A percentile compares a stretch with the other conserved stretches of the same genome.
Evolutionary conservation across 1,140 invertebrate genomes (phyloP).

Genomic region (Coelopa frigida): DNA sequence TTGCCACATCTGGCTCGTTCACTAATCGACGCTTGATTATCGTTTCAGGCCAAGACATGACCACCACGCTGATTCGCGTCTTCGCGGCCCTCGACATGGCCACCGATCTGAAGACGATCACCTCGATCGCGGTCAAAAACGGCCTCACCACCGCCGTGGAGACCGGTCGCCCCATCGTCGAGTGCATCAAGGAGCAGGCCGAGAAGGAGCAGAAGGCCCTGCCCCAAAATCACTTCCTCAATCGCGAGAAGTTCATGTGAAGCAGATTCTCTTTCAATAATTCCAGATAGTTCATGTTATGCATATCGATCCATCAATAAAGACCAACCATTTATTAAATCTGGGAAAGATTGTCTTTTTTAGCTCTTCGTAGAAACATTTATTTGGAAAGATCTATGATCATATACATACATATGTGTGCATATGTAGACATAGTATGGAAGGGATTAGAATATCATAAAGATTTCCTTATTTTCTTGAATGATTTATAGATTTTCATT

Average conservation of each 20-base stretch:
- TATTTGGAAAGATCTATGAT: too few species aligned
- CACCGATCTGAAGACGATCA: slow-evolving; percentile 54
- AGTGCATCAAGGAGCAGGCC: slow-evolving; percentile 49
- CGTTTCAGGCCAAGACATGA: slow-evolving; percentile 51
- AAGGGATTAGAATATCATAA: too few species aligned
- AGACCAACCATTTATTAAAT: too few species aligned
- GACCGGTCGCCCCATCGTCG: slow-evolving; percentile 47
- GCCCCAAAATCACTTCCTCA: slow-evolving; percentile 49
- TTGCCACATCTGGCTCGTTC: neutral
- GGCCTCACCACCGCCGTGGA: slow-evolving; percentile 51
- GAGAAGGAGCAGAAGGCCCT: slow-evolving; percentile 36
- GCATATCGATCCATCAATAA: too few species aligned
- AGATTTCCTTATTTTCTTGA: too few species aligned
- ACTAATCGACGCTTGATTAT: slow-evolving; percentile 12
- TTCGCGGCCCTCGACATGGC: slow-evolving; percentile 58
- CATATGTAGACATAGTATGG: too few species aligned
- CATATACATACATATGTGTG: too few species aligned
- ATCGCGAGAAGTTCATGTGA: slow-evolving; percentile 43
- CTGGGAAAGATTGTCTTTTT: too few species aligned
- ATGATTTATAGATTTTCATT: too few species aligned
- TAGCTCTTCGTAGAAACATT: too few species aligned
- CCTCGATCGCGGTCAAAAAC: slow-evolving; percentile 52
- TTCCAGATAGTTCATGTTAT: too few species aligned
- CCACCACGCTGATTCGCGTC: slow-evolving; percentile 58
- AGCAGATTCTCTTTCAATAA: neutral